These are phyloP conservation scores for Clavelina lepadiformis DNA, from an alignment of 23 tunicate species.

Conservation along the genomic window DNA sequence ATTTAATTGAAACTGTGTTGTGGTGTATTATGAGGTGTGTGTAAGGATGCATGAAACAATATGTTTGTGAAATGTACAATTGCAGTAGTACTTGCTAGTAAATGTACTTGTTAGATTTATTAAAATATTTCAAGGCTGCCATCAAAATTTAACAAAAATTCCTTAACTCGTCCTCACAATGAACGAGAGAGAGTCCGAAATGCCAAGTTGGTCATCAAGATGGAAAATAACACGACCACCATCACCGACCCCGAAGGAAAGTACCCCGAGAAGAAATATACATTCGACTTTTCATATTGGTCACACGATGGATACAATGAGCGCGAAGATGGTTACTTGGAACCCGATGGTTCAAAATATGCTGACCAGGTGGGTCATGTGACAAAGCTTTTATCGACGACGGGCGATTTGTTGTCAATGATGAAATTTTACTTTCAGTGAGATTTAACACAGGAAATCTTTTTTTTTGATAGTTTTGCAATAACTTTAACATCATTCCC, in stretches of 20 bases:
- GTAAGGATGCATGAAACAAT: no score
- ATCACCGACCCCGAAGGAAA: slow-evolving; percentile 70
- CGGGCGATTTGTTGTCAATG: no score
- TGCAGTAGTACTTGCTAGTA: no score
- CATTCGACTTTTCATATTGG: slow-evolving; percentile 93
- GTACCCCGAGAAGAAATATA: slow-evolving; percentile 49
- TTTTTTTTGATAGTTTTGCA: no score
- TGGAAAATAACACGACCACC: slow-evolving; percentile 62
- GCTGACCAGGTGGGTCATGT: slow-evolving; percentile 70
- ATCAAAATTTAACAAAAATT: no score
- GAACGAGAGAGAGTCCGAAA: slow-evolving; percentile 71
- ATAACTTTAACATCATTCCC: not conserved
- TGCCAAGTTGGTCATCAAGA: slow-evolving; percentile 67
- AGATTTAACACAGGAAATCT: not conserved
- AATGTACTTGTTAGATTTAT: no score
- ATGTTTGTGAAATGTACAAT: no score
- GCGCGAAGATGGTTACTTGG: slow-evolving; percentile 77
- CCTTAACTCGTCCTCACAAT: slow-evolving; percentile 48
- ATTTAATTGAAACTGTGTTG: no score
- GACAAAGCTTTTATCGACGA: not conserved
- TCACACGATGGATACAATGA: slow-evolving; percentile 87
- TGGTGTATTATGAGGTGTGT: no score
- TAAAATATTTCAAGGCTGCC: no score
- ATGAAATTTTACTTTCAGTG: no score
- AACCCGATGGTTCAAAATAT: slow-evolving; percentile 61